Evolutionary conservation across 2,888 invertebrate genomes (phyloP), one percentile per base, ranked within the genome.

Genomic region (Drosophila planitibia): DNA sequence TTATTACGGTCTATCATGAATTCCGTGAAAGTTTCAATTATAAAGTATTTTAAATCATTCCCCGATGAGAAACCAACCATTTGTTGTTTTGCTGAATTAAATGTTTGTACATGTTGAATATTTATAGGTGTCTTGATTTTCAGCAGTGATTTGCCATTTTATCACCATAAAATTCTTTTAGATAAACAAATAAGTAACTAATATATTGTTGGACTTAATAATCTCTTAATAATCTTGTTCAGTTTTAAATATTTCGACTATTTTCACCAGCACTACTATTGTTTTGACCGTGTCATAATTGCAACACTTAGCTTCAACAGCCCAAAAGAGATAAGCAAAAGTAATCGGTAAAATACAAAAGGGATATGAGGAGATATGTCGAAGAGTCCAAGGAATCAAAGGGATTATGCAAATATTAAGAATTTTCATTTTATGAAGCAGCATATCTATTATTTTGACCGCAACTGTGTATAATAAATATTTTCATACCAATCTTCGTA

Each of bases 401-500:
- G 9, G 4, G 19, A 41, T 22, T 22, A 44, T 44, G 44, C 12
- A 14, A 7, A 16, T 22, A 16, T 47, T 22, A 9, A 2, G 7
- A 47, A 47, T 16, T 16, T 47, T 16, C 1, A 47, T 22, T 14
- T 22, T 22, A 44, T 14, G 6, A 22, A 44, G 6, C n/a, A 44
- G 22, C 22, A 22, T 12, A 47, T 41, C 44, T 22, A 44, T 44
- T 44, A 22, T 44, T 22, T 44, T 12, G 22, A 44, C 22, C 22
- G 22, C 12, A 44, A 44, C 5, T 44, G 22, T 22, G 5, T 22
- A 22, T 22, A 22, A 12, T 47, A 4, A 14, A 22, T 19, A 22
- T 37, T 6, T 10, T 66, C 82, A 71, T 86, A 93, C 93, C 94
- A 94, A 71, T 93, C 92, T 0, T 95, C 93, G 79, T 95, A 94